Evolutionary conservation across 1,140 invertebrate genomes (phyloP).

Genomic region (Lucilia sericata): DNA sequence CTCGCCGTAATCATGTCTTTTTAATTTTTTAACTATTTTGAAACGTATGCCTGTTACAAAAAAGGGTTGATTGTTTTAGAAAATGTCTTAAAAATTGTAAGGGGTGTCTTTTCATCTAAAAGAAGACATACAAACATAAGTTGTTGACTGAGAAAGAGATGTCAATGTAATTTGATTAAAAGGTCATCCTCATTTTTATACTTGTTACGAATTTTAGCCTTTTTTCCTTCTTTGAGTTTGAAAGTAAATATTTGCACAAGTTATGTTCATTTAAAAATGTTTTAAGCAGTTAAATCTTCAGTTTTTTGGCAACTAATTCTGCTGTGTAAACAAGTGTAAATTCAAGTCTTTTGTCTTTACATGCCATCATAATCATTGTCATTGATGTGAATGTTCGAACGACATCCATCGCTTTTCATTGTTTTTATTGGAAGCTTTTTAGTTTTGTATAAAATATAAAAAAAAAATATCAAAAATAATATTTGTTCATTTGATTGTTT

Average conservation of each 20-base stretch:
- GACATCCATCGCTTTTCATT: background rate
- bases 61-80: background rate
- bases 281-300: background rate
- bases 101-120: background rate
- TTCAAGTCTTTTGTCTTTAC: conserved; percentile 19
- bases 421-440: conserved; percentile 9
- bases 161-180: conserved; percentile 24
- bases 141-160: background rate
- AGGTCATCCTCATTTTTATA: background rate
- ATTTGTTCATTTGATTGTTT: conserved; percentile 27
- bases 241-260: conserved; percentile 6
- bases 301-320: background rate
- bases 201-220: background rate
- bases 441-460: background rate
- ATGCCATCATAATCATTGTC: conserved; percentile 10
- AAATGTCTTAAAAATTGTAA: background rate
- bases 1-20: background rate
- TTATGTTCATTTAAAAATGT: conserved; percentile 27
- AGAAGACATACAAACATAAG: background rate
- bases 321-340: background rate
- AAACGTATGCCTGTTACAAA: background rate
- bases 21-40: background rate
- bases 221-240: background rate
- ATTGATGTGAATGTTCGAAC: background rate
- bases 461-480: background rate